These are phyloP conservation scores for Eurystomus gularis DNA, from an alignment of 2,113 vertebrate genomes.

Conservation along the genomic window DNA sequence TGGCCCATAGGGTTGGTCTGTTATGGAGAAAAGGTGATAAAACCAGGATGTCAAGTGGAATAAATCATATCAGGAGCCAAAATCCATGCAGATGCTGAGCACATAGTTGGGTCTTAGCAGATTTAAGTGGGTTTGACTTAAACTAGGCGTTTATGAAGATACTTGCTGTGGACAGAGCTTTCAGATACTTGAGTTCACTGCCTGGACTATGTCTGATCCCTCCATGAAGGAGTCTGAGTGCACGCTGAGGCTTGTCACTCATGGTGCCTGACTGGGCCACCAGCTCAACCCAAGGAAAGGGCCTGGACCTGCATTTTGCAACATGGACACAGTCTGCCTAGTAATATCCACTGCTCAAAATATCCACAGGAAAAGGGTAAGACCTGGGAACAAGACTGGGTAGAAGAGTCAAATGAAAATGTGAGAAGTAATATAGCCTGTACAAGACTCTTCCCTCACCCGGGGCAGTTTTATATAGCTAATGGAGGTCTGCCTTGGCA, in stretches of 20 bases:
- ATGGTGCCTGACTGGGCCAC: background rate
- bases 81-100: background rate
- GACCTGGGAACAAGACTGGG: background rate
- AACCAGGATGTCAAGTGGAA: background rate
- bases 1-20: background rate
- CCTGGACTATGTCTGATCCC: background rate
- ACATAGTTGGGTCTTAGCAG: background rate
- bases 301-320: background rate
- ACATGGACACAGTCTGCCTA: accelerated
- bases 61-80: background rate
- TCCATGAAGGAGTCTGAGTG: background rate
- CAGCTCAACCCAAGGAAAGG: background rate
- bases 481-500: background rate
- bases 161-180: background rate
- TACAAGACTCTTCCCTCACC: background rate
- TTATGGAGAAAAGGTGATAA: background rate
- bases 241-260: background rate
- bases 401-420: background rate
- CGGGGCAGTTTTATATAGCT: background rate
- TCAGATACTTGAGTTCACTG: background rate
- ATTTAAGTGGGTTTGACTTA: background rate
- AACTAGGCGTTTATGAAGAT: background rate
- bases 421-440: background rate
- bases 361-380: background rate
- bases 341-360: background rate